Evolutionary conservation across 2,797 vertebrate species (phyloP).

Genomic region (Crax fasciolata): DNA sequence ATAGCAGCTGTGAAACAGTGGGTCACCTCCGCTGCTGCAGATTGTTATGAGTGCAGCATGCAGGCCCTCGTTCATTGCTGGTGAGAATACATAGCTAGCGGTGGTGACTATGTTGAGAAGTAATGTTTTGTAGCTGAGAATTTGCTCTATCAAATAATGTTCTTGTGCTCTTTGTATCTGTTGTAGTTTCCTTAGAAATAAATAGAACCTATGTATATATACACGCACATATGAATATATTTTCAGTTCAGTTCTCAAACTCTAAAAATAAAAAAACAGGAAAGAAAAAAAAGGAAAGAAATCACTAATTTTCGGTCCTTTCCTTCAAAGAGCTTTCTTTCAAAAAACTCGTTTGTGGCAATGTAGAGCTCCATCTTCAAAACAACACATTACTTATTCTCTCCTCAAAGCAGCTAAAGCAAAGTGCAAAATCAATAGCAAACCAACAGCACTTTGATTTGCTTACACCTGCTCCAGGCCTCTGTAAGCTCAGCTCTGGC

Average conservation of each 20-base stretch:
- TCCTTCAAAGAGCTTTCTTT: neutral
- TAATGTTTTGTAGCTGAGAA: neutral
- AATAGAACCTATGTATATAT: neutral
- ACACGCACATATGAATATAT: rapidly evolving
- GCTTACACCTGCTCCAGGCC: neutral
- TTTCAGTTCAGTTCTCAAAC: neutral
- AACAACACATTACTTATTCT: neutral
- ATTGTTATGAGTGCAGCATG: neutral
- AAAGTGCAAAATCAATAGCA: neutral
- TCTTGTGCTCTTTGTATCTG: neutral
- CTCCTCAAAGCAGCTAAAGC: neutral
- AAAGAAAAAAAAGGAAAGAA: neutral
- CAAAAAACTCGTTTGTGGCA: neutral
- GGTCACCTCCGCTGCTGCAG: too few species aligned
- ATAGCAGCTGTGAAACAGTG: too few species aligned
- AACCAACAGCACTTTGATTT: neutral
- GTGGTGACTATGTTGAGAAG: neutral
- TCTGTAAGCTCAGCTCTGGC: conserved; percentile 12
- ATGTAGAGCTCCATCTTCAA: neutral
- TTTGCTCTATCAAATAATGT: neutral
- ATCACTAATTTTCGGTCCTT: neutral
- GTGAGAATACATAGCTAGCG: neutral
- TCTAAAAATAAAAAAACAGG: neutral
- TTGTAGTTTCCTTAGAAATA: neutral
- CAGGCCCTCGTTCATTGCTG: neutral